phyloP scores from a whole-genome alignment of 2,888 invertebrate species.

The Cabera pusaria region DNA sequence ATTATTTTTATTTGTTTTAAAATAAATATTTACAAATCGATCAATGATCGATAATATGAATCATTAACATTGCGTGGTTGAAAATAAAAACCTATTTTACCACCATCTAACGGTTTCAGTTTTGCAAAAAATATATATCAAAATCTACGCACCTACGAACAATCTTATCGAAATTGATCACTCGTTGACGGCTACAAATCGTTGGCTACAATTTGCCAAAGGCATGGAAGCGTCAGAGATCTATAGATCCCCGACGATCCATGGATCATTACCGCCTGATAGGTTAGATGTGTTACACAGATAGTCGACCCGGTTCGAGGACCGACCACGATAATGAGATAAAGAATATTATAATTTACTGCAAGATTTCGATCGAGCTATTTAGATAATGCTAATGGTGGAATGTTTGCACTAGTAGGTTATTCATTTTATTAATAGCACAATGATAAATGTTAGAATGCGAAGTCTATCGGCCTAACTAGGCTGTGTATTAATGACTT shows the following conservation, averaged over 20 bases:
- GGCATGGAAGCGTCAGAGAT: slow-evolving; percentile 27
- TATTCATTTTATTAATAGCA: too few species aligned
- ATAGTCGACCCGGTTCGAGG: slow-evolving; percentile 23
- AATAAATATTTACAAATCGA: too few species aligned
- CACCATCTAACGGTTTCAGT: too few species aligned
- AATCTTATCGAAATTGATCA: slow-evolving; percentile 7
- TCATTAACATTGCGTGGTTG: too few species aligned
- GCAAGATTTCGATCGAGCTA: slow-evolving; percentile 22
- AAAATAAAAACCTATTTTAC: too few species aligned
- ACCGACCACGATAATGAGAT: slow-evolving; percentile 24
- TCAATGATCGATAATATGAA: too few species aligned
- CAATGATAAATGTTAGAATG: too few species aligned
- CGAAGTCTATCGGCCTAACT: too few species aligned
- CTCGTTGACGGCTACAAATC: slow-evolving; percentile 18
- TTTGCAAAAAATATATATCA: too few species aligned
- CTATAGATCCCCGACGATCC: slow-evolving; percentile 24
- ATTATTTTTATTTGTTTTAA: too few species aligned
- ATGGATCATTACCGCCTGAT: slow-evolving; percentile 29
- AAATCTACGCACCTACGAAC: too few species aligned
- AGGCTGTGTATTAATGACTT: too few species aligned
- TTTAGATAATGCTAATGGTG: slow-evolving; percentile 17
- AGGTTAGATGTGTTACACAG: slow-evolving; percentile 38
- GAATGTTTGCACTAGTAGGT: slow-evolving; percentile 4
- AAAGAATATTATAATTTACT: slow-evolving; percentile 22
- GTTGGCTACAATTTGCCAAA: slow-evolving; percentile 5